Percentiles rank a stretch among this genome's conserved stretches.
phyloP scores from a whole-genome alignment of 2,113 vertebrate species.

The Rattus rattus region DNA sequence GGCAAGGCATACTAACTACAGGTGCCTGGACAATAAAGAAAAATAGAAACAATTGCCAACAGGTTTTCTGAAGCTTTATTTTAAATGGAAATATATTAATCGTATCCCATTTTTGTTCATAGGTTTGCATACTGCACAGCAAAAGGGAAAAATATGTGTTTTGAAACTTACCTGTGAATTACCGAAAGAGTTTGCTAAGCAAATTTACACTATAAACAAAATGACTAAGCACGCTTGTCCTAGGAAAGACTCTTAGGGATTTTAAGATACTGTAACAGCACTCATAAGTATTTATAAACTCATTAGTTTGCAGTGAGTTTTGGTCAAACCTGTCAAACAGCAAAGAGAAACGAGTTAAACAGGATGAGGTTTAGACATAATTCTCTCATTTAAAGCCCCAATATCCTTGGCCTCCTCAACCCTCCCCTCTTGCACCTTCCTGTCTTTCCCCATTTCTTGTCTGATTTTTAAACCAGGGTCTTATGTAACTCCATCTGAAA shows the following conservation, averaged over 20 bases:
- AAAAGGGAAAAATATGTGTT: not conserved
- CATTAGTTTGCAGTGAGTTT: constrained; percentile 12
- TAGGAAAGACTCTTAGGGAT: not conserved
- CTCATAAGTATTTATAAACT: constrained; percentile 17
- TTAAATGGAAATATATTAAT: not conserved
- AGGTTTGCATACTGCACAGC: not conserved
- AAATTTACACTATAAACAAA: constrained; percentile 3
- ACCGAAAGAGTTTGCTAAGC: not conserved
- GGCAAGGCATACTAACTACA: not conserved
- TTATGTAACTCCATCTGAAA: not conserved
- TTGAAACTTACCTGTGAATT: not conserved
- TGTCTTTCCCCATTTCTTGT: not conserved
- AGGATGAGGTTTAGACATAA: not conserved
- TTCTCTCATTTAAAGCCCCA: not conserved
- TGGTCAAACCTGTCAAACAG: not conserved
- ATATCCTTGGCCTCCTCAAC: not conserved
- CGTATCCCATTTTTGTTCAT: not conserved
- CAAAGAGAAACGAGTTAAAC: not conserved
- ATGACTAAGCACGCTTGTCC: not conserved
- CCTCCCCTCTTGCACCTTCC: not conserved
- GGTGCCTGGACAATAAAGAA: not conserved
- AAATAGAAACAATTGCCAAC: not conserved
- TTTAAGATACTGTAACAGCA: constrained; percentile 1
- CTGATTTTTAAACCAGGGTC: not conserved
- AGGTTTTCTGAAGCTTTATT: not conserved